Conservation (phyloP, 2,888 invertebrate species). For the Aspidiotus destructor region DNA sequence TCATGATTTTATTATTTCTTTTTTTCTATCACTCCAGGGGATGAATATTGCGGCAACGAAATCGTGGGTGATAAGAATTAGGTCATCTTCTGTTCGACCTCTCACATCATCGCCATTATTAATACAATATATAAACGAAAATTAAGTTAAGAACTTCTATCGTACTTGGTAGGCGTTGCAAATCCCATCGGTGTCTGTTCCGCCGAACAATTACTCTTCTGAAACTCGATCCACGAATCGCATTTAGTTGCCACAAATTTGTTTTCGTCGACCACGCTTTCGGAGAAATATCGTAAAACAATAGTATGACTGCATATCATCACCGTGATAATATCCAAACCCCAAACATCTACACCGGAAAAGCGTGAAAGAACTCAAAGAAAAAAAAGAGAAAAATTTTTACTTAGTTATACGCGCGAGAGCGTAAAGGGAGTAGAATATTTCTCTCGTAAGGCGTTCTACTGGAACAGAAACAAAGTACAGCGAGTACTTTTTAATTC, state of each 20-base stretch:
- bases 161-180: constrained; percentile 15
- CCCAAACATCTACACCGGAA: constrained; percentile 8
- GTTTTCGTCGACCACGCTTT: constrained; percentile 16
- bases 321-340: constrained; percentile 16
- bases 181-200: constrained; percentile 17
- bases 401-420: no score
- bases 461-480: neutral
- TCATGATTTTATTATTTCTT: no score
- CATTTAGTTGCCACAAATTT: constrained; percentile 17
- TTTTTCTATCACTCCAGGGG: no score
- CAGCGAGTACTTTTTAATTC: neutral
- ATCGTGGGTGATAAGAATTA: no score
- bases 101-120: no score
- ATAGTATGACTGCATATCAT: constrained; percentile 28
- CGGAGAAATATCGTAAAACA: constrained; percentile 20
- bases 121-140: no score
- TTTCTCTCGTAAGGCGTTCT: no score
- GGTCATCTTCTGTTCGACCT: no score
- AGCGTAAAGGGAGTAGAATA: no score
- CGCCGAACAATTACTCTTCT: constrained; percentile 10
- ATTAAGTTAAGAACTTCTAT: no score
- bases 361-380: neutral
- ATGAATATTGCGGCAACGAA: no score
- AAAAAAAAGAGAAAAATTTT: neutral
- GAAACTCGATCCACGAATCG: constrained; percentile 19